Conservation (phyloP, 30 jellyfish, hydroid and myxozoan species). For the Clytia hemisphaerica region DNA sequence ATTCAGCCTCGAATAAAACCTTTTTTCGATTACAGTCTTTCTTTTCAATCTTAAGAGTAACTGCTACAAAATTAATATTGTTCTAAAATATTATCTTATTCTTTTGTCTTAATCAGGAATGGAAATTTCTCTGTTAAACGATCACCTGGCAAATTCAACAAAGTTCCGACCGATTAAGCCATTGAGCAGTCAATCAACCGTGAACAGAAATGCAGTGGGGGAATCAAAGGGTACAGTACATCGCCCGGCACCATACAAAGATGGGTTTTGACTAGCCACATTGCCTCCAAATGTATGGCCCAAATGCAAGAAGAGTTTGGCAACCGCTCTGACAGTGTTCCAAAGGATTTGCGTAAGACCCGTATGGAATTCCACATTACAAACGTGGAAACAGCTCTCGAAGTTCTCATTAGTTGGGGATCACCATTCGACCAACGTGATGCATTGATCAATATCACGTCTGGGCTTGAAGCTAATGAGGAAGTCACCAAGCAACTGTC, state of each 20-base stretch:
- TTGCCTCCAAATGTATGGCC: constrained; percentile 17
- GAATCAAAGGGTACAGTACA: constrained; percentile 42
- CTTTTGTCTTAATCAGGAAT: constrained; percentile 20
- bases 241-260: constrained; percentile 48
- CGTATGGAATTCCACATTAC: constrained; percentile 24
- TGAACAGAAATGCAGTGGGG: constrained; percentile 46
- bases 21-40: too few species aligned
- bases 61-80: too few species aligned
- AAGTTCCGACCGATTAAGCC: constrained; percentile 40
- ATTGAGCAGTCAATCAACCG: constrained; percentile 40
- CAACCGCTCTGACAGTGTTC: background rate
- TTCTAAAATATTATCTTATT: background rate
- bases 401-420: constrained; percentile 19
- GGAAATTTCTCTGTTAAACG: constrained; percentile 31
- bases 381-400: constrained; percentile 23
- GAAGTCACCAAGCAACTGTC: constrained; percentile 28
- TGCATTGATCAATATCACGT: constrained; percentile 25
- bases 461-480: constrained; percentile 43
- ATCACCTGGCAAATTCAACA: constrained; percentile 25
- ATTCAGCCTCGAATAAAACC: too few species aligned
- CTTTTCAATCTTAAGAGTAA: too few species aligned
- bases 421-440: constrained; percentile 31
- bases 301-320: constrained; percentile 10
- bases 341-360: constrained; percentile 28
- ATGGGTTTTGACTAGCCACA: constrained; percentile 55